Base-by-base conservation (phyloP, 2,113 vertebrate species). In the Cricetomys ansorgei region DNA sequence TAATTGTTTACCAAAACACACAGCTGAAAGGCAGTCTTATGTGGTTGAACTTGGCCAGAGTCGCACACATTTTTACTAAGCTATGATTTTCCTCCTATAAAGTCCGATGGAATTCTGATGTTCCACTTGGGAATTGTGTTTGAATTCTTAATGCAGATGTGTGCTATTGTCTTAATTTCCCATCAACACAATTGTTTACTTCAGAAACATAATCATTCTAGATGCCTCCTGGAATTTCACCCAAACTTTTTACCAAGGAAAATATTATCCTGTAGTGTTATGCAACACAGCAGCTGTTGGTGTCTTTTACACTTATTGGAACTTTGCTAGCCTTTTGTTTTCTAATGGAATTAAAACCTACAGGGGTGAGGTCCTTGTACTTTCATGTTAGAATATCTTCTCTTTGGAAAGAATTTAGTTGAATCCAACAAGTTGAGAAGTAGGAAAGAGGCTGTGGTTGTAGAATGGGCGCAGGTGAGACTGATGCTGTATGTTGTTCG, bases 141-240 rank as follows among this genome's bases (percentile, higher is more conserved):
- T 94, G 77, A 97, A 90, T 80, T 96, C 59, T 64, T 67, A 88
- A 91, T 96, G 65, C 95, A 95, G 94, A 93, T 88, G 88, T 86
- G 95, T 94, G 91, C 92, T 76, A 96, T 67, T 94, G 79, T 97
- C 27, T 90, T 96, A 88, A 94, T 96, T 97, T 98, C 69, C 77
- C 94, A 96, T 75, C 69, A 89, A 88, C 69, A 57, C 75, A 95
- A 67, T 92, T 96, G 77, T 96, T 98, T 97, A 40, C 43, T 89
- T 93, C 90, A 83, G 83, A 89, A 84, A 76, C 64, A 86, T 29
- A 81, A 43, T 92, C 29, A 50, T 69, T 97, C 37, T 88, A 87
- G 89, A 88, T 31, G 59, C 27, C 37, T 94, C 64, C 72, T 79
- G 72, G 34, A 95, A 64, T 97, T 67, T 92, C 53, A 92, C 80